Evolutionary conservation across 2,888 invertebrate genomes (phyloP), one percentile per base, ranked within the genome.

Genomic region (Drosophila demipolita): DNA sequence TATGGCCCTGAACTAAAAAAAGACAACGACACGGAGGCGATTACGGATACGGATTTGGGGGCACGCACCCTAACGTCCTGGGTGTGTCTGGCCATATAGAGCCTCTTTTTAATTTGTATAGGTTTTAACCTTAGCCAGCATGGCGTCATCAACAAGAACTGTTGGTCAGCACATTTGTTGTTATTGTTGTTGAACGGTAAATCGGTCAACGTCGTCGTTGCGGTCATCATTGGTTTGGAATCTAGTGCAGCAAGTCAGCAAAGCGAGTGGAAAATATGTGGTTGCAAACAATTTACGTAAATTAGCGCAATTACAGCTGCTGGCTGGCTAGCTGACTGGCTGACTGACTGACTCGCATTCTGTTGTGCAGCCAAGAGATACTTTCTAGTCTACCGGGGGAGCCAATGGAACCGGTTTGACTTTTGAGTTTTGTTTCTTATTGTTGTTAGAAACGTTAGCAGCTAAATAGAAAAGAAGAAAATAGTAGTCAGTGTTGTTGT

Each of bases 261-360:
- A 58, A 50, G 23, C 58, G 49, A 73, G 64, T 69, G 69, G 50
- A 75, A 65, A 66, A 79, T 74, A 71, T 79, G 75, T 77, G 73
- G 69, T 75, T 80, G 80, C 72, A 80, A 81, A 81, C 75, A 80
- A 80, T 81, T 81, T 83, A 83, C 75, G 81, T 80, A 83, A 81
- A 81, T 83, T 81, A 81, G 83, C 81, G 75, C 81, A 83, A 80
- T 83, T 83, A 83, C 72, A 77, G 73, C 36, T 54, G 54, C 60
- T 76, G 74, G 74, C 64, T 23, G 15, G 45, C 45, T 54, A 17
- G 53, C 23, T 38, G 17, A 17, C 40, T 40, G 12, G 15, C 45
- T 20, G 20, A 45, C 45, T 45, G 45, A 12, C 45, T 15, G 20
- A 20, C 60, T 74, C 74, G 71, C 62, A 76, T 62, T 74, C 55